These are phyloP conservation scores for Chelonoidis abingdonii DNA, from an alignment of 2,113 vertebrate genomes.

Conservation along the genomic window DNA sequence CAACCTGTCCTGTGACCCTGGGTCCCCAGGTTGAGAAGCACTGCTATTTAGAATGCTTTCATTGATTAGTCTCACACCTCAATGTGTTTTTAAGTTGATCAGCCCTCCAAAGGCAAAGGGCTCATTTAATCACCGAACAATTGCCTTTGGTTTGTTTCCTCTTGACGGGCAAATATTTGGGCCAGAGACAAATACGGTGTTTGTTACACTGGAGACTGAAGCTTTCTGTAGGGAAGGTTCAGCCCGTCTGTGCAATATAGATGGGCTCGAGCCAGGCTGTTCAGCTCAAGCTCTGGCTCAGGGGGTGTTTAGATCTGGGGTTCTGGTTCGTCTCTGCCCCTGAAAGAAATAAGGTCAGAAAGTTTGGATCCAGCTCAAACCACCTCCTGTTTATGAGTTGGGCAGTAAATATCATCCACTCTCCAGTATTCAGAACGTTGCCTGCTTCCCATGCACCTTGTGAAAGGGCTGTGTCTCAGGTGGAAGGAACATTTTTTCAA, in stretches of 20 bases:
- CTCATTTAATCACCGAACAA: neutral
- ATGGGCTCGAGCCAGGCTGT: too few relatives aligned
- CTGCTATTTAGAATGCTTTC: neutral
- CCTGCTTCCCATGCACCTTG: neutral
- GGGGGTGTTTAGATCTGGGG: neutral
- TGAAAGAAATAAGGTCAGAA: too few relatives aligned
- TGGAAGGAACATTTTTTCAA: neutral
- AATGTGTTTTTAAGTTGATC: neutral
- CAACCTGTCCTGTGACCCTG: too few relatives aligned
- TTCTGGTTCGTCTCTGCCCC: too few relatives aligned
- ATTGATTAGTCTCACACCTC: neutral
- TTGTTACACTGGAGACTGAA: neutral
- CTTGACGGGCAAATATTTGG: neutral
- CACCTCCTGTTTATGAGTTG: too few relatives aligned
- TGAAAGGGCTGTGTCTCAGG: neutral
- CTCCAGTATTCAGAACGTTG: neutral
- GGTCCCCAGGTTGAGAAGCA: too few relatives aligned
- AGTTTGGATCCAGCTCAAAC: too few relatives aligned
- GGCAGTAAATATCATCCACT: too few relatives aligned
- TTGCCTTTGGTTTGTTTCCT: neutral
- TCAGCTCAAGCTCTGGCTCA: too few relatives aligned
- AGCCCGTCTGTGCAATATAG: neutral
- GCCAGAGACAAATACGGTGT: too few relatives aligned
- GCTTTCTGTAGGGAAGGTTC: neutral
- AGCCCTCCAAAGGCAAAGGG: neutral